A percentile compares a stretch with the other conserved stretches of the same genome.
Conservation (phyloP, 92 coral and sea anemone species). For the Umimayanthus kanabou region DNA sequence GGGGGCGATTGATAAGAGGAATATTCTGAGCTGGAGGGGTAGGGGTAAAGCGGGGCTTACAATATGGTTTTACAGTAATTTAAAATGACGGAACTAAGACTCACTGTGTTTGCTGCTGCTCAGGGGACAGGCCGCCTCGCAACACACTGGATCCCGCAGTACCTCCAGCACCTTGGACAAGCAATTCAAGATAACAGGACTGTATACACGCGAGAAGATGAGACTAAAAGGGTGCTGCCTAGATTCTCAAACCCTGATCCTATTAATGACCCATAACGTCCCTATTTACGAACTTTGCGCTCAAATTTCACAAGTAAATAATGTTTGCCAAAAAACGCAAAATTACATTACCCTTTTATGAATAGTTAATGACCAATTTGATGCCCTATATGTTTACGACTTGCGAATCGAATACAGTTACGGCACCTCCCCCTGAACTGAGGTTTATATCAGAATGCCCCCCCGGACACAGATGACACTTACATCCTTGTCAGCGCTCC, state of each 20-base stretch:
- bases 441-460: no score
- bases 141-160: constrained; percentile 53
- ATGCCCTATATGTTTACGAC: no score
- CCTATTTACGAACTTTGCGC: neutral
- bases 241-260: neutral
- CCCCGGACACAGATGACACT: constrained; percentile 1
- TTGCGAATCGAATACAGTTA: no score
- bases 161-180: constrained; percentile 15
- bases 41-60: no score
- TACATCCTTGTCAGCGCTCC: constrained; percentile 65
- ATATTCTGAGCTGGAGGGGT: no score
- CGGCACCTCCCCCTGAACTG: no score
- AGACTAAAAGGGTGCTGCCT: no score
- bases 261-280: neutral
- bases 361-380: no score
- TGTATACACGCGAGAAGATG: neutral
- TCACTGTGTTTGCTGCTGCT: constrained; percentile 49
- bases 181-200: neutral
- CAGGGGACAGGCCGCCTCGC: constrained; percentile 83
- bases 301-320: neutral
- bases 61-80: neutral
- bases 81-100: constrained; percentile 4
- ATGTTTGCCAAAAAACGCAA: no score
- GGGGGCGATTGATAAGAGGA: no score
- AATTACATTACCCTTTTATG: no score